A percentile compares a stretch with the other conserved stretches of the same genome.
These are phyloP conservation scores for Merops nubicus DNA, from an alignment of 2,113 vertebrate species.

Conservation along the genomic window DNA sequence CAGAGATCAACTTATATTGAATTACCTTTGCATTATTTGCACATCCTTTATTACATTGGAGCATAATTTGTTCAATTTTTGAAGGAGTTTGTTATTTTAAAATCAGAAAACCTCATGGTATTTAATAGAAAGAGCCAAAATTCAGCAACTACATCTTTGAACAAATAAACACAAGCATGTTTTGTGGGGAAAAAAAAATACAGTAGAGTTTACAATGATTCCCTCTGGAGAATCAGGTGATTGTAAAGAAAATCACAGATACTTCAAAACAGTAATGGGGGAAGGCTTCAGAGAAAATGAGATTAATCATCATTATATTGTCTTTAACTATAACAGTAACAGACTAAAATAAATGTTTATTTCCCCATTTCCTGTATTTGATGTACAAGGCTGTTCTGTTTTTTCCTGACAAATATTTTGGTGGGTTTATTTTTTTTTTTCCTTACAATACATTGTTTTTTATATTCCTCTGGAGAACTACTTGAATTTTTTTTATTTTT, in stretches of 20 bases:
- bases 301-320: background rate
- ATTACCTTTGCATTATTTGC: conserved; percentile 19
- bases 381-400: background rate
- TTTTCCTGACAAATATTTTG: background rate
- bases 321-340: background rate
- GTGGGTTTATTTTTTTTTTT: background rate
- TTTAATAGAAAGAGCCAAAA: conserved; percentile 21
- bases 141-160: background rate
- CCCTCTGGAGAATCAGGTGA: background rate
- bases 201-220: background rate
- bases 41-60: background rate
- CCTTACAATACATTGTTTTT: background rate
- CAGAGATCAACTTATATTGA: conserved; percentile 15
- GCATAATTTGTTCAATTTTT: conserved; percentile 7
- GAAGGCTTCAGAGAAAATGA: background rate
- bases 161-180: background rate
- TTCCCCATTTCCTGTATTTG: background rate
- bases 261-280: background rate
- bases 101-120: background rate
- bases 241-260: background rate
- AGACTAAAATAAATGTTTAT: background rate
- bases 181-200: background rate
- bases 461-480: background rate
- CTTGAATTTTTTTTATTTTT: background rate
- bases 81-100: background rate